A percentile compares a stretch with the other conserved stretches of the same genome.
These are phyloP conservation scores for Prionace glauca DNA, from an alignment of 2,797 vertebrate genomes.

Conservation along the genomic window DNA sequence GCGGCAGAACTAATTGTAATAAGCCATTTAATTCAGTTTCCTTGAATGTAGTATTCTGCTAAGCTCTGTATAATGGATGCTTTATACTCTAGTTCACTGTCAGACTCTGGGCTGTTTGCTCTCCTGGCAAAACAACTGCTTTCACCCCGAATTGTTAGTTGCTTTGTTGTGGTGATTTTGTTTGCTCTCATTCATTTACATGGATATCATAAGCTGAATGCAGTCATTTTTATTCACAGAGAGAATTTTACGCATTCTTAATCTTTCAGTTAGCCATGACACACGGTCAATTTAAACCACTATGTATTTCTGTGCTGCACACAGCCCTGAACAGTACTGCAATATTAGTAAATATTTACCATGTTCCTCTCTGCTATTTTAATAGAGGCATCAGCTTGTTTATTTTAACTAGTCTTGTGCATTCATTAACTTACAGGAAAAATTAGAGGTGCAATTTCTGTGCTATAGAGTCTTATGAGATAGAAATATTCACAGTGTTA, in stretches of 20 bases:
- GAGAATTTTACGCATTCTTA: background rate
- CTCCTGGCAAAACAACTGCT: background rate
- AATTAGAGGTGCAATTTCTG: background rate
- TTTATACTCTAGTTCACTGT: conserved; percentile 8
- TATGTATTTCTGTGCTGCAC: background rate
- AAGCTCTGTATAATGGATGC: background rate
- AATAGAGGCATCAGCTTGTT: background rate
- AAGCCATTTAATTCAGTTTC: conserved; percentile 3
- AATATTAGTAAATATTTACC: background rate
- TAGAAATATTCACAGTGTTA: background rate
- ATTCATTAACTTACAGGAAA: background rate
- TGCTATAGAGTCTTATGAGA: background rate
- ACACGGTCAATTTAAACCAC: background rate
- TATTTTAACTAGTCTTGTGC: background rate
- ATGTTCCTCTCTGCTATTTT: background rate
- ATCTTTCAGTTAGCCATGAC: background rate
- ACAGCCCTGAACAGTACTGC: background rate
- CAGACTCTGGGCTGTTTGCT: background rate
- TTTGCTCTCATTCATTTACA: background rate
- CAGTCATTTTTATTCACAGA: background rate
- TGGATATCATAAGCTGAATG: conserved; percentile 2
- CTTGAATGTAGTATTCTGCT: background rate
- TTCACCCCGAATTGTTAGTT: background rate
- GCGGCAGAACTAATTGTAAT: background rate
- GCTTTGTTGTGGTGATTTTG: background rate